Evolutionary conservation across 30 jellyfish, hydroid and myxozoan species (phyloP).

Genomic region (Aurelia aurita): DNA sequence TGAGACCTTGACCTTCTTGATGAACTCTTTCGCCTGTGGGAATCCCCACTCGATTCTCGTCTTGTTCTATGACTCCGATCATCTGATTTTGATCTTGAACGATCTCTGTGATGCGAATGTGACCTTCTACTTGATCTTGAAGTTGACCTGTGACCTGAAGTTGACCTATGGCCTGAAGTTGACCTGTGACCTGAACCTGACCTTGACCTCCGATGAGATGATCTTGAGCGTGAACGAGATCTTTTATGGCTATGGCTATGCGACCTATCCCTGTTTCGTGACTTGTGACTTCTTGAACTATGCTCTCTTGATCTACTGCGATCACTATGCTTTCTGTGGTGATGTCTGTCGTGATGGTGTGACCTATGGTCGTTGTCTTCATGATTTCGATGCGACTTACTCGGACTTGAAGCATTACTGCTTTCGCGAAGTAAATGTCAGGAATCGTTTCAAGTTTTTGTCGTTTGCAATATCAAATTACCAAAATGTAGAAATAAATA

Average conservation of each 20-base stretch:
- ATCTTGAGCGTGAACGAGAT: constrained; percentile 65
- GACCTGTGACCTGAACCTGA: constrained; percentile 64
- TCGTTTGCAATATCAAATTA: background rate
- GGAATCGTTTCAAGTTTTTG: too few relatives aligned
- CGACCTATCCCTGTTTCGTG: constrained; percentile 16
- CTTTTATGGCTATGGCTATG: background rate
- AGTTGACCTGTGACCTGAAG: constrained; percentile 50
- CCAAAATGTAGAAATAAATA: background rate
- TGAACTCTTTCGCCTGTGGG: constrained; percentile 8
- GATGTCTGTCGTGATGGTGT: background rate
- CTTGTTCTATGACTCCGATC: constrained; percentile 33
- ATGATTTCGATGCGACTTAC: background rate
- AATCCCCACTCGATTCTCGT: constrained; percentile 2
- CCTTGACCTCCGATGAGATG: constrained; percentile 65
- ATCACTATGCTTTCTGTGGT: constrained; percentile 27
- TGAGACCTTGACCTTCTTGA: constrained; percentile 50
- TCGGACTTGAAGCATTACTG: background rate
- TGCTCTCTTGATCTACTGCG: constrained; percentile 48
- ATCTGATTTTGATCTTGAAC: constrained; percentile 76
- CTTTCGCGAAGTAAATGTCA: background rate
- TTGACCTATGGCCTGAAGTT: constrained; percentile 63
- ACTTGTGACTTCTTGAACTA: constrained; percentile 28
- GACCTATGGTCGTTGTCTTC: constrained; percentile 14
- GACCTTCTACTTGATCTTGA: constrained; percentile 82
- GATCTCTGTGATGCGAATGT: constrained; percentile 64